A percentile compares a stretch with the other conserved stretches of the same genome.
Conservation (phyloP, 1,140 invertebrate species). For the Anastatus disparis region DNA sequence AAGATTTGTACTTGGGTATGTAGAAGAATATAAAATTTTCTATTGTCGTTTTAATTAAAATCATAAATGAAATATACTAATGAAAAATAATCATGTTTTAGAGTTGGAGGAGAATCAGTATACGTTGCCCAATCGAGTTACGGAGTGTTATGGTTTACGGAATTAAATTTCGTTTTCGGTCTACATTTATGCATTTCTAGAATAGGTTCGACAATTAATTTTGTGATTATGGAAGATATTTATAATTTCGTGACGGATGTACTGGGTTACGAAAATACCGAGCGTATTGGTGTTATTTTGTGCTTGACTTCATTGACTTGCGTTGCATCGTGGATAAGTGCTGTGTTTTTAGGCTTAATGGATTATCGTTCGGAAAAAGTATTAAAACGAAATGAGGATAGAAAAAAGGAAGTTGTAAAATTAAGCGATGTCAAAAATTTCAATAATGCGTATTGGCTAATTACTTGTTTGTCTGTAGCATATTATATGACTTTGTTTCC, state of each 20-base stretch:
- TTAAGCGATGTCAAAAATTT: slow-evolving; percentile 89
- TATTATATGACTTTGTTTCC: slow-evolving; percentile 98
- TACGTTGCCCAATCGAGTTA: slow-evolving; percentile 97
- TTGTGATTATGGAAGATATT: slow-evolving; percentile 89
- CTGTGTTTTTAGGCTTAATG: slow-evolving; percentile 84
- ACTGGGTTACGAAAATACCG: slow-evolving; percentile 72
- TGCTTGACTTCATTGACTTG: slow-evolving; percentile 85
- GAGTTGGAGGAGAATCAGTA: slow-evolving; percentile 94
- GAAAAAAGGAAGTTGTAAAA: slow-evolving; percentile 78
- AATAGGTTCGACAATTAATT: slow-evolving; percentile 94
- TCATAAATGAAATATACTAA: neutral
- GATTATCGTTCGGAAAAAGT: slow-evolving; percentile 87
- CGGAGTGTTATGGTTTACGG: slow-evolving; percentile 97
- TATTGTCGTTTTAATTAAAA: slow-evolving; percentile 17
- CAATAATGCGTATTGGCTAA: slow-evolving; percentile 87
- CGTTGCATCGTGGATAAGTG: slow-evolving; percentile 84
- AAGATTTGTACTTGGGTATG: slow-evolving; percentile 94
- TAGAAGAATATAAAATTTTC: slow-evolving; percentile 36
- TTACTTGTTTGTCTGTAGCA: slow-evolving; percentile 88
- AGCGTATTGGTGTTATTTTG: slow-evolving; percentile 85
- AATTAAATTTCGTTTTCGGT: slow-evolving; percentile 98
- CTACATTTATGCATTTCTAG: slow-evolving; percentile 91
- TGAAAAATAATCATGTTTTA: slow-evolving; percentile 53
- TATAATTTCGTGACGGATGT: slow-evolving; percentile 80
- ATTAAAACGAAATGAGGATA: slow-evolving; percentile 72